Evolutionary conservation across 2,888 invertebrate genomes (phyloP).

Genomic region (Agriotes lineatus): DNA sequence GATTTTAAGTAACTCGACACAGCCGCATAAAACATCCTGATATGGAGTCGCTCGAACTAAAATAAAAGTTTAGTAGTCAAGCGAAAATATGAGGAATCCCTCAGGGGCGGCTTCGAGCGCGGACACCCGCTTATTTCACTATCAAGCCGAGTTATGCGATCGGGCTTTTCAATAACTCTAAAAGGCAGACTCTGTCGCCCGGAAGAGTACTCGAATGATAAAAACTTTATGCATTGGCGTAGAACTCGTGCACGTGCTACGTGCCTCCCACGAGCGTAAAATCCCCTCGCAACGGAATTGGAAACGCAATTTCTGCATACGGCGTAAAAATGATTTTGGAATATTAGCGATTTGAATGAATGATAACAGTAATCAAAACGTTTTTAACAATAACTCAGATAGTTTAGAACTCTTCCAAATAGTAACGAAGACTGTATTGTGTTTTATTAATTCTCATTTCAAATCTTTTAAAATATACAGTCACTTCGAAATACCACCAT

Average conservation of each 20-base stretch:
- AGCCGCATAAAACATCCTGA: background rate
- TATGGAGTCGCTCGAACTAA: constrained; percentile 29
- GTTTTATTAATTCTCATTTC: no score
- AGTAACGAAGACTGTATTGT: no score
- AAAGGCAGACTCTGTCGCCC: constrained; percentile 61
- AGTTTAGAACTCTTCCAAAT: no score
- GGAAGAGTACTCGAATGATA: constrained; percentile 51
- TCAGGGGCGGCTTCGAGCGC: constrained; percentile 40
- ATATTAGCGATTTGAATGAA: no score
- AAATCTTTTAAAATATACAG: no score
- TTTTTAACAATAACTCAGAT: no score
- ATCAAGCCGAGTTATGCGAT: constrained; percentile 64
- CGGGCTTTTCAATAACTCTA: constrained; percentile 65
- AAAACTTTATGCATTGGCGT: constrained; percentile 41
- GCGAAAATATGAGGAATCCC: constrained; percentile 44
- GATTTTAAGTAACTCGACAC: background rate
- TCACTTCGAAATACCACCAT: no score
- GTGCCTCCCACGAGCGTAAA: constrained; percentile 29
- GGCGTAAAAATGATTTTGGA: no score
- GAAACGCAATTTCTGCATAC: no score
- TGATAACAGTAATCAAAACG: no score
- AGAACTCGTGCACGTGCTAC: constrained; percentile 31
- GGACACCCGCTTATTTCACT: constrained; percentile 57
- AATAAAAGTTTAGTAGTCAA: constrained; percentile 43
- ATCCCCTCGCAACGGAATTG: background rate